Conservation (phyloP, 2,113 vertebrate genomes). For the Channa maculata region DNA sequence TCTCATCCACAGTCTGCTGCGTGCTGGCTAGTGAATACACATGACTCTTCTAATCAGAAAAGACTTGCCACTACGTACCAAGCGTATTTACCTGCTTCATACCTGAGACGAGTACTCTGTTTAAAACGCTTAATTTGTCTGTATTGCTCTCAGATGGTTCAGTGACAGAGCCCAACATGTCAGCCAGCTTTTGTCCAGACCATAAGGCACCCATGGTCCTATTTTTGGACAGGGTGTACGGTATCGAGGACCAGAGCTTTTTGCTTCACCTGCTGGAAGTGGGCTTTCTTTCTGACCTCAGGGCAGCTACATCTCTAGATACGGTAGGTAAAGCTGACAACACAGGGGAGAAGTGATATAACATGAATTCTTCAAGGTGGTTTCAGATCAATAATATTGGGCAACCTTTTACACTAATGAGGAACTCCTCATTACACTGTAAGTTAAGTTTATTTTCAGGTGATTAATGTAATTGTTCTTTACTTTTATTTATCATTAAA, state of each 20-base stretch:
- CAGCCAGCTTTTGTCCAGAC: conserved; percentile 95
- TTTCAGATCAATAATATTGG: conserved; percentile 14
- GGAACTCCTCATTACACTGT: conserved; percentile 12
- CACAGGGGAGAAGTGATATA: background rate
- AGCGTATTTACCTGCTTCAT: conserved; percentile 13
- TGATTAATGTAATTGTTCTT: conserved; percentile 24
- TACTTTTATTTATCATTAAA: conserved; percentile 10
- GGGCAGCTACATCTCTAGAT: conserved; percentile 93
- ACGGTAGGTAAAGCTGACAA: conserved; percentile 84
- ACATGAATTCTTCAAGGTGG: conserved; percentile 11
- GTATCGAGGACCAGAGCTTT: conserved; percentile 95
- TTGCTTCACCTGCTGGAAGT: conserved; percentile 96
- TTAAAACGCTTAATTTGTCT: conserved; percentile 19
- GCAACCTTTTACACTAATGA: conserved; percentile 25
- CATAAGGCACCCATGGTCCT: conserved; percentile 99
- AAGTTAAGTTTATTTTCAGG: conserved; percentile 1
- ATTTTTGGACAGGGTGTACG: conserved; percentile 97
- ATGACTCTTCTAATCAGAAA: conserved; percentile 51
- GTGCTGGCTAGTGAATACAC: conserved; percentile 59
- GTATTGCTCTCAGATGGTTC: conserved; percentile 87
- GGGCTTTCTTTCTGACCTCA: conserved; percentile 96
- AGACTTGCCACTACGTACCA: conserved; percentile 47
- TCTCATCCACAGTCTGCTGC: conserved; percentile 23
- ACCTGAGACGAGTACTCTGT: conserved; percentile 9
- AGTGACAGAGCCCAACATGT: conserved; percentile 94